These are phyloP conservation scores for Chrysolina haemoptera DNA, from an alignment of 2,888 invertebrate genomes.

Conservation along the genomic window DNA sequence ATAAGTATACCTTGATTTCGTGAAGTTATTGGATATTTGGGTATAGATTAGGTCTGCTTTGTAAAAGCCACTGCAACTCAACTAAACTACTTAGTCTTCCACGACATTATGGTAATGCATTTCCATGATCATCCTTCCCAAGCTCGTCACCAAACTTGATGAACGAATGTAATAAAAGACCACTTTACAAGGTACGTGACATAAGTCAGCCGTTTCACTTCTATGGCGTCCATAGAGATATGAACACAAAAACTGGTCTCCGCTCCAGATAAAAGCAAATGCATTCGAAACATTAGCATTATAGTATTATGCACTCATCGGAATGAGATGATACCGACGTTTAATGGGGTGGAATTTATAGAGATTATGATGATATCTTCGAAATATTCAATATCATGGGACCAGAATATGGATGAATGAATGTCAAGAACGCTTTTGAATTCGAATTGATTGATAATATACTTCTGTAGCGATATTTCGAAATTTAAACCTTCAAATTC, in stretches of 20 bases:
- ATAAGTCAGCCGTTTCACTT: constrained; percentile 52
- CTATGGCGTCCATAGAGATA: constrained; percentile 51
- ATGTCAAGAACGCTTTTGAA: background rate
- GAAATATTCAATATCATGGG: background rate
- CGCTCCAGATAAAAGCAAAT: constrained; percentile 41
- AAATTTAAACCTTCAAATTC: background rate
- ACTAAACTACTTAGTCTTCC: background rate
- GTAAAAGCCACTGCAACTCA: background rate
- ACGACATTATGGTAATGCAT: constrained; percentile 3
- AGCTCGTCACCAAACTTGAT: constrained; percentile 19
- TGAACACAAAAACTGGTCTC: constrained; percentile 35
- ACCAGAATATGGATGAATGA: background rate
- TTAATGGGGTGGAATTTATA: constrained; percentile 36
- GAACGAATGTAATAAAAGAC: constrained; percentile 39
- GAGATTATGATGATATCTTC: constrained; percentile 36
- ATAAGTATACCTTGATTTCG: too few relatives aligned
- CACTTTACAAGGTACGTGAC: constrained; percentile 54
- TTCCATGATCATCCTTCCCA: background rate
- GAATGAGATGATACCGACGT: constrained; percentile 17
- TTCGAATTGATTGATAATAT: background rate
- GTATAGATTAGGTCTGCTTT: too few relatives aligned
- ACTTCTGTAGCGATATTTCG: background rate
- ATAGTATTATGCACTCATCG: constrained; percentile 32
- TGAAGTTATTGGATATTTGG: too few relatives aligned
- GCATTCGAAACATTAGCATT: constrained; percentile 42